Conservation (phyloP, 2,113 vertebrate genomes). For the Corythoichthys haematopterus region DNA sequence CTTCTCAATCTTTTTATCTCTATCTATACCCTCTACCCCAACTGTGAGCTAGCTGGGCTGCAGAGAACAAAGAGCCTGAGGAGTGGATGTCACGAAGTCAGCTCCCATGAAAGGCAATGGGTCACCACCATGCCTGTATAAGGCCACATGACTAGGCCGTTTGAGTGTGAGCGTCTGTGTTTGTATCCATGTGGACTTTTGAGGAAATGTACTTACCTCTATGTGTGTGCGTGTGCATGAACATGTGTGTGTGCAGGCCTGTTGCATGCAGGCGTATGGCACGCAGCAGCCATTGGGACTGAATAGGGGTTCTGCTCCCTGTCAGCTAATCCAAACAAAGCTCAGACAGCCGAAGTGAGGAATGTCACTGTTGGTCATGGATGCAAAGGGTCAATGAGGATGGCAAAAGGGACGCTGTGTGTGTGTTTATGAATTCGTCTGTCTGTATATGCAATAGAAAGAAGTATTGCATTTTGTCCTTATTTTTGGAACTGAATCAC, state of each 20-base stretch:
- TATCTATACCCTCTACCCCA: slow-evolving; percentile 2
- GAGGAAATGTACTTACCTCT: slow-evolving; percentile 7
- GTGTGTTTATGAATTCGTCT: not conserved
- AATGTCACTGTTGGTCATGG: slow-evolving; percentile 55
- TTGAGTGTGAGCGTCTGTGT: slow-evolving; percentile 17
- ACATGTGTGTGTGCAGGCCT: slow-evolving; percentile 36
- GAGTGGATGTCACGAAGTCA: slow-evolving; percentile 59
- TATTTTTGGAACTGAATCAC: slow-evolving; percentile 15
- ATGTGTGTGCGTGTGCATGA: slow-evolving; percentile 19
- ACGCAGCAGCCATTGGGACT: slow-evolving; percentile 47
- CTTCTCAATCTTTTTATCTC: slow-evolving; percentile 28
- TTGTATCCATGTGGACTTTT: slow-evolving; percentile 6
- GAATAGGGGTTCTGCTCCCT: slow-evolving; percentile 62
- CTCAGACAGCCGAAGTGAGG: slow-evolving; percentile 49
- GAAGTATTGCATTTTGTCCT: not conserved
- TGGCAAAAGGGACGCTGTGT: slow-evolving; percentile 5
- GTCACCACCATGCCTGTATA: slow-evolving; percentile 74
- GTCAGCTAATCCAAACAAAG: slow-evolving; percentile 76
- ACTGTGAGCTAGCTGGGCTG: slow-evolving; percentile 36
- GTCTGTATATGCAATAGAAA: not conserved
- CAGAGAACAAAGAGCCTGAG: slow-evolving; percentile 43
- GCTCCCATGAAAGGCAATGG: slow-evolving; percentile 74
- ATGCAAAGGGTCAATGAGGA: slow-evolving; percentile 45
- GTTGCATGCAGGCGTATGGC: slow-evolving; percentile 66
- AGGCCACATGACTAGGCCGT: slow-evolving; percentile 55